These are phyloP conservation scores for Gisinianus flammeolus DNA, from an alignment of 2,888 invertebrate species.

Conservation along the genomic window DNA sequence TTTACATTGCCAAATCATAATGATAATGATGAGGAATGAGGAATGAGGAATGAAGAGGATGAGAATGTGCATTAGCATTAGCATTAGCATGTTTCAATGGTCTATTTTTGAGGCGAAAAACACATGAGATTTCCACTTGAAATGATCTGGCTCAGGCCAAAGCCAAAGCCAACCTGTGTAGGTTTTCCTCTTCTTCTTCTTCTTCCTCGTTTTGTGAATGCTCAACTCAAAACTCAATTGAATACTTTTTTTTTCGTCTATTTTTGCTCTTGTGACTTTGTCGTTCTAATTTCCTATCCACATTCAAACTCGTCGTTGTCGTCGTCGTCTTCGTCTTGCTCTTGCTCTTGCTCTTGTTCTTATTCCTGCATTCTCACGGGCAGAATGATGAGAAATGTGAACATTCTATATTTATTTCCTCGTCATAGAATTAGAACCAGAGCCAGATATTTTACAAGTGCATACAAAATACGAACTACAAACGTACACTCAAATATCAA, in stretches of 20 bases:
- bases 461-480: not conserved
- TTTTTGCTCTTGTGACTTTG: not conserved
- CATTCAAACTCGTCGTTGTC: too few relatives aligned
- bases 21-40: not conserved
- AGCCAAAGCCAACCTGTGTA: too few relatives aligned
- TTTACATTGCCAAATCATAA: not conserved
- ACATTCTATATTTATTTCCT: slow-evolving; percentile 6
- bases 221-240: not conserved
- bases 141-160: too few relatives aligned
- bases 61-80: not conserved
- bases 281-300: not conserved
- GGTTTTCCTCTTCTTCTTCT: too few relatives aligned
- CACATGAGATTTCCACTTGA: too few relatives aligned
- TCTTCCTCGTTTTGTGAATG: too few relatives aligned
- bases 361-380: not conserved
- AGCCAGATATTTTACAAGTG: not conserved
- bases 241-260: not conserved
- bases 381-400: not conserved
- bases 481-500: not conserved
- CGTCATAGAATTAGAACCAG: not conserved
- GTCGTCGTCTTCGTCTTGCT: not conserved
- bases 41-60: not conserved
- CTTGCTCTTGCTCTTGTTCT: not conserved
- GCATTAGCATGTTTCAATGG: not conserved
- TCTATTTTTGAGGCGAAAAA: not conserved